Base-by-base conservation (phyloP, 35 echinoderm and acorn worm genomes). In the Eucidaris tribuloides region DNA sequence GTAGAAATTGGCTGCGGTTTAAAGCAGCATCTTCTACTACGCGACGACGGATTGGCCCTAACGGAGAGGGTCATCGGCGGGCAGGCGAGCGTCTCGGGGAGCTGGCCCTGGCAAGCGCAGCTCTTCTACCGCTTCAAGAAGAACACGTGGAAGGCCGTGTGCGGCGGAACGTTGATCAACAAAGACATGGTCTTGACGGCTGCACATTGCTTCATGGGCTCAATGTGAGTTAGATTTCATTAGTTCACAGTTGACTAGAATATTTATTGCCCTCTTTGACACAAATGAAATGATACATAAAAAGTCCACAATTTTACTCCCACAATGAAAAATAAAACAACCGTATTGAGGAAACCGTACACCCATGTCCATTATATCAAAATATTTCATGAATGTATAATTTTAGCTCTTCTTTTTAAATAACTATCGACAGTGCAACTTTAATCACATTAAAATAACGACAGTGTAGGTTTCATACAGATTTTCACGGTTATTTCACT, bases 61-160 rank as follows among this genome's bases (percentile, higher is more conserved):
- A 70, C 33, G 3, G 60, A 55, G 43, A 60, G 86, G 2, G 36
- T 91, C 17, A 60, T 91, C n/a, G 89, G 89, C 15, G 89, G 89
- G 25, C 42, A 56, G 0, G 27, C 43, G 20, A 46, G 72, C 5
- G 28, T 7, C 5, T 15, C 38, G 19, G 89, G 89, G 9, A 58
- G 56, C 23, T 91, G 89, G 89, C 89, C 89, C 18, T 91, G 88
- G 89, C 89, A 91, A 42, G 89, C 82, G 5, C 89, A 91, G 60
- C 55, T 91, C 0, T 42, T 91, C 27, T 81, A 38, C 19, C 38
- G 24, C 19, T 43, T 50, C 19, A 42, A 28, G 41, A 22, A 22
- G 1, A 58, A 71, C 1, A 4, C n/a, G 1, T 35, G 48, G 58
- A 38, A 23, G 4, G 58, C 76, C 22, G 66, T 76, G 0, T 91